These are phyloP conservation scores for Embidobia sp. DNA, from an alignment of 2,888 invertebrate genomes.

Conservation along the genomic window DNA sequence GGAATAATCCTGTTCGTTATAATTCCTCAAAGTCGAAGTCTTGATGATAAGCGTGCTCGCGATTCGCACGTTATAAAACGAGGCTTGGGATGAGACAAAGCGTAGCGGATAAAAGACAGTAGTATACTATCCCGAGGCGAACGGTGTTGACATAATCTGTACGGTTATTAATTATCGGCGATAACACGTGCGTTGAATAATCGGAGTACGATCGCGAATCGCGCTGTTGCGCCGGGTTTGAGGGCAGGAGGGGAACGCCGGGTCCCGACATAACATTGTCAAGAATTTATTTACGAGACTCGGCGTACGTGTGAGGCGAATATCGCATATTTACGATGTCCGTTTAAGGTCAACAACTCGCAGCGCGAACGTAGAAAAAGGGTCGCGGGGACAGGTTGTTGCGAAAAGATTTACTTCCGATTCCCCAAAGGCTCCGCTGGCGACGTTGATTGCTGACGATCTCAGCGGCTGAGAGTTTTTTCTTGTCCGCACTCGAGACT, in stretches of 20 bases:
- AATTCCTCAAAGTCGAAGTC: too few species aligned
- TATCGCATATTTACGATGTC: slow-evolving; percentile 54
- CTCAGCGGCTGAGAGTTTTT: slow-evolving; percentile 2
- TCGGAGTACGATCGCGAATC: slow-evolving; percentile 52
- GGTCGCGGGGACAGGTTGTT: slow-evolving; percentile 41
- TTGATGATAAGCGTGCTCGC: too few species aligned
- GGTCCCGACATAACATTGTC: slow-evolving; percentile 34
- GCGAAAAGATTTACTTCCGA: slow-evolving; percentile 52
- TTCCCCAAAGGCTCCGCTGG: slow-evolving; percentile 13
- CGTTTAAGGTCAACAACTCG: slow-evolving; percentile 61
- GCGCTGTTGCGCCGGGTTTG: too few species aligned
- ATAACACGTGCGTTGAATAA: slow-evolving; percentile 62
- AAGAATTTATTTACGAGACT: slow-evolving; percentile 51
- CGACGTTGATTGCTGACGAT: not conserved
- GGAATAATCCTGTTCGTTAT: too few species aligned
- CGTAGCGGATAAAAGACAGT: too few species aligned
- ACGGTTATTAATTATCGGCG: slow-evolving; percentile 59
- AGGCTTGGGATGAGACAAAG: too few species aligned
- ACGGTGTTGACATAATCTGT: slow-evolving; percentile 61
- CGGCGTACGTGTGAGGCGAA: slow-evolving; percentile 39
- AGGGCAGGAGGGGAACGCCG: not conserved
- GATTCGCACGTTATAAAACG: too few species aligned
- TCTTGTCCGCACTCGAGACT: slow-evolving; percentile 3
- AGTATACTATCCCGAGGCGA: slow-evolving; percentile 44
- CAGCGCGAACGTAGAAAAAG: slow-evolving; percentile 25